Percentiles rank a stretch among this genome's conserved stretches.
Evolutionary conservation across 2,797 vertebrate species (phyloP).

Genomic region (Thripadectes ignobilis): DNA sequence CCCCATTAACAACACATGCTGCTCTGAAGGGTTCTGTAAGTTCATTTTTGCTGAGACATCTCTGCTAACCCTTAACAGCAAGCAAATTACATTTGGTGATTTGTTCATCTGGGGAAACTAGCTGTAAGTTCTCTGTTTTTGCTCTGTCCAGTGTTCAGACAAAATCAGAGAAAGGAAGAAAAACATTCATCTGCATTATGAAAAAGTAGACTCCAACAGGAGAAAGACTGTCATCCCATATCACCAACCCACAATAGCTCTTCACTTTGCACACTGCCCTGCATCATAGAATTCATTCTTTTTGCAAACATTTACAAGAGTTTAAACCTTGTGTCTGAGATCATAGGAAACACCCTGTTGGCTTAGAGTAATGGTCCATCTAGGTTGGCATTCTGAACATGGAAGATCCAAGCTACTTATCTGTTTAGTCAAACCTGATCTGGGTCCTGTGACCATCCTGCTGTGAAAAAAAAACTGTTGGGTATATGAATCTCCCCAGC

Average conservation of each 20-base stretch:
- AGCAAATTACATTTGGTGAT: not conserved
- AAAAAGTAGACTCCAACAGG: not conserved
- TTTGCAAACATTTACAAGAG: not conserved
- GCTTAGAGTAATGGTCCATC: not conserved
- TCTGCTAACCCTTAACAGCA: not conserved
- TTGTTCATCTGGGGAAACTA: not conserved
- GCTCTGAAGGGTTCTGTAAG: not conserved
- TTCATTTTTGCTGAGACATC: not conserved
- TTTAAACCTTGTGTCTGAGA: not conserved
- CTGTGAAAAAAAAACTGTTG: not conserved
- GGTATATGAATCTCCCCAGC: not conserved
- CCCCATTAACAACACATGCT: not conserved
- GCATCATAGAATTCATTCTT: not conserved
- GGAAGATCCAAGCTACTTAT: not conserved
- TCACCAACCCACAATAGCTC: not conserved
- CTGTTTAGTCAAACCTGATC: not conserved
- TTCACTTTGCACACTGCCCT: not conserved
- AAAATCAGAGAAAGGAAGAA: not conserved
- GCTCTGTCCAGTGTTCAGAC: not conserved
- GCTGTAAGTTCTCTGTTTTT: not conserved
- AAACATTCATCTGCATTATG: not conserved
- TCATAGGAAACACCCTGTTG: not conserved
- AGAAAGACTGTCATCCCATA: not conserved
- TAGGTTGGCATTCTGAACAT: rapidly evolving
- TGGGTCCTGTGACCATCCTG: not conserved